phyloP scores from a whole-genome alignment of 2,113 vertebrate species.

The Terrapene triunguis region DNA sequence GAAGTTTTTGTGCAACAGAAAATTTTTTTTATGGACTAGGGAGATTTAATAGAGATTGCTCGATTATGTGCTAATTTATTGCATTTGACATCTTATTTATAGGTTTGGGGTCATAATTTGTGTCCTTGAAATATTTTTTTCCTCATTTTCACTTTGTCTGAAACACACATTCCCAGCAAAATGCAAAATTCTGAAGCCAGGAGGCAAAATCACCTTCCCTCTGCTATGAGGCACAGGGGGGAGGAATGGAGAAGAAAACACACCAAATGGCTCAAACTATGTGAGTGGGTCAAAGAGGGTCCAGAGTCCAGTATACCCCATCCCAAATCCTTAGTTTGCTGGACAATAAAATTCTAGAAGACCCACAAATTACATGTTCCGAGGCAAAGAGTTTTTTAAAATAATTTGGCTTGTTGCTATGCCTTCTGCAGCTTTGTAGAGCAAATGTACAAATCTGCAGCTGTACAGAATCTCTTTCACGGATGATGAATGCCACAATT shows the following conservation, averaged over 20 bases:
- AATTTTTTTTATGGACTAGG: slow-evolving; percentile 32
- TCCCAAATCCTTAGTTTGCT: background rate
- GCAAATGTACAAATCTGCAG: slow-evolving; percentile 65
- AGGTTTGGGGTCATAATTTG: slow-evolving; percentile 71
- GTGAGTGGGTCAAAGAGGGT: background rate
- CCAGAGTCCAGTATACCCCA: background rate
- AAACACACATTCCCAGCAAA: background rate
- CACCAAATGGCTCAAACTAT: background rate
- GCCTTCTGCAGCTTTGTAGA: slow-evolving; percentile 54
- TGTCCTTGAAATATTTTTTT: slow-evolving; percentile 67
- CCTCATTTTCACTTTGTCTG: slow-evolving; percentile 43
- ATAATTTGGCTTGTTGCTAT: slow-evolving; percentile 50
- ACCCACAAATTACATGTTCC: background rate
- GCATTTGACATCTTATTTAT: slow-evolving; percentile 77
- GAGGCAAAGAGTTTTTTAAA: slow-evolving; percentile 44
- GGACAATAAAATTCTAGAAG: slow-evolving; percentile 14
- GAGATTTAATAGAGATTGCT: slow-evolving; percentile 53
- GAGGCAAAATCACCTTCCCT: background rate
- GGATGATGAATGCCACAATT: slow-evolving; percentile 74
- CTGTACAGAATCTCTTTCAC: slow-evolving; percentile 73
- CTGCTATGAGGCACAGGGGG: background rate
- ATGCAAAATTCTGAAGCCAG: background rate
- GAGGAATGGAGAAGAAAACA: background rate
- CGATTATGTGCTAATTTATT: slow-evolving; percentile 73
- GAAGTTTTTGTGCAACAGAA: slow-evolving; percentile 14